Conservation (phyloP, 1,140 invertebrate genomes). For the Himalopsyche phryganea region DNA sequence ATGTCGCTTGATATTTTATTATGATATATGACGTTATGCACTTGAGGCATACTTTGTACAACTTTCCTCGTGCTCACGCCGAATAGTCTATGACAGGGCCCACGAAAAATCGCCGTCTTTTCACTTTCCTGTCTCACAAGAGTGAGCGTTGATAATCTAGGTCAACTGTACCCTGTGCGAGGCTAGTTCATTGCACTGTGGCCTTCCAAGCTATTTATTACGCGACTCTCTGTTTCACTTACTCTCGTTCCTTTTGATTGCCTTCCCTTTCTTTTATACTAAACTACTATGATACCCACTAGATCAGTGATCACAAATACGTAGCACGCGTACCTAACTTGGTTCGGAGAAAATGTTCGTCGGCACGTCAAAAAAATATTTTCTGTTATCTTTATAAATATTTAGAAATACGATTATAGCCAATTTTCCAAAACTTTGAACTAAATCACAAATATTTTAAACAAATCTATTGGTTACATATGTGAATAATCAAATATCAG, state of each 20-base stretch:
- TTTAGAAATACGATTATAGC: too few relatives aligned
- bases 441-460: too few relatives aligned
- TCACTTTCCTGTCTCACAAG: conserved; percentile 47
- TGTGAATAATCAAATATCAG: too few relatives aligned
- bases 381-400: too few relatives aligned
- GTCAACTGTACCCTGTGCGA: conserved; percentile 37
- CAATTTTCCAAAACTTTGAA: too few relatives aligned
- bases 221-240: conserved; percentile 46
- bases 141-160: conserved; percentile 43
- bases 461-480: too few relatives aligned
- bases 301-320: too few relatives aligned
- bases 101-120: conserved; percentile 39
- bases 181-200: conserved; percentile 53
- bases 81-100: conserved; percentile 3
- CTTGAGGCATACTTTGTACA: neutral
- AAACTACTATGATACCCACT: too few relatives aligned
- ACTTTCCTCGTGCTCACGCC: conserved; percentile 6
- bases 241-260: conserved; percentile 28
- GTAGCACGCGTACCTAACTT: too few relatives aligned
- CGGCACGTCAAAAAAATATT: too few relatives aligned
- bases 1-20: conserved; percentile 5
- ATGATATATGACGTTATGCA: conserved; percentile 1
- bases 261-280: too few relatives aligned
- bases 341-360: too few relatives aligned
- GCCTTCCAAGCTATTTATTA: conserved; percentile 53